These are phyloP conservation scores for Seira ritae DNA, from an alignment of 2,888 invertebrate species.

Conservation along the genomic window DNA sequence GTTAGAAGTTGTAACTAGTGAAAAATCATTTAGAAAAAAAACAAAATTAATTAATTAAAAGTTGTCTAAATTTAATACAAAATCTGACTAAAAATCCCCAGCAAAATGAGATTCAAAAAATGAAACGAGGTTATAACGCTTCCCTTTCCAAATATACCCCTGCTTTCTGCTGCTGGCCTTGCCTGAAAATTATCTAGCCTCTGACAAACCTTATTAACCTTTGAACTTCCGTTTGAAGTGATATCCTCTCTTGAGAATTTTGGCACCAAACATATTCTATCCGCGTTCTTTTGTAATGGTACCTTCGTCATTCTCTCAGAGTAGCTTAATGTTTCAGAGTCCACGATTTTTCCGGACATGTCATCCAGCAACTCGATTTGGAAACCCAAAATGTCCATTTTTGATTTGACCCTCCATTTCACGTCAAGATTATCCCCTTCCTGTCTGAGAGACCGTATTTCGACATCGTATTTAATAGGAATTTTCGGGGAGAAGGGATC, in stretches of 20 bases:
- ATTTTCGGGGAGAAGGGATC: constrained; percentile 69
- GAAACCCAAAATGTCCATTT: constrained; percentile 71
- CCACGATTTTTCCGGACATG: constrained; percentile 44
- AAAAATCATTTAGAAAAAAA: too few species aligned
- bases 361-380: constrained; percentile 58
- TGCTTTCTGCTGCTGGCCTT: constrained; percentile 17
- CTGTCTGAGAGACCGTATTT: constrained; percentile 64
- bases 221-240: constrained; percentile 9
- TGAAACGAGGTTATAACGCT: constrained; percentile 2
- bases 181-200: constrained; percentile 38
- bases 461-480: constrained; percentile 68
- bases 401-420: constrained; percentile 72
- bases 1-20: too few species aligned
- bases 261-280: constrained; percentile 68
- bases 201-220: constrained; percentile 61
- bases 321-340: constrained; percentile 59
- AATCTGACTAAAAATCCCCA: constrained; percentile 48
- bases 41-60: too few species aligned
- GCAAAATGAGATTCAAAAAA: constrained; percentile 45
- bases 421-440: constrained; percentile 64
- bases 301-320: constrained; percentile 66
- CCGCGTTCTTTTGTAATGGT: constrained; percentile 38
- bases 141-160: constrained; percentile 11
- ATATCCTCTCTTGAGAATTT: constrained; percentile 62
- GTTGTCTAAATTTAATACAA: not conserved